phyloP scores from a whole-genome alignment of 2,797 vertebrate genomes.

The Synaphobranchus kaupii region DNA sequence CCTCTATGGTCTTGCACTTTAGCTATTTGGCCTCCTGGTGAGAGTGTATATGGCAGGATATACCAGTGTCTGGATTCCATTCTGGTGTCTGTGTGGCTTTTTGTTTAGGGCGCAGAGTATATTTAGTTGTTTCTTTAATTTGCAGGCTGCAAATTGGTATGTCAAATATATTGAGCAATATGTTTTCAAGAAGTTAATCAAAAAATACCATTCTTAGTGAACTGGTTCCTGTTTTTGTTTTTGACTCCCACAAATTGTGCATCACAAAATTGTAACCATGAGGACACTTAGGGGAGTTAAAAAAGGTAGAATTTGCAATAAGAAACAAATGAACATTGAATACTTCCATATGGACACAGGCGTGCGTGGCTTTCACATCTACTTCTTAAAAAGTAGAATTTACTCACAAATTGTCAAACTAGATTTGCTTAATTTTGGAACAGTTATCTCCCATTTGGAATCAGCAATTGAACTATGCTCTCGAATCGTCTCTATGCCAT shows the following conservation, averaged over 20 bases:
- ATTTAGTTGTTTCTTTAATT: slow-evolving; percentile 13
- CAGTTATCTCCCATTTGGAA: not conserved
- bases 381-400: not conserved
- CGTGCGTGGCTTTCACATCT: slow-evolving; percentile 12
- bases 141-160: not conserved
- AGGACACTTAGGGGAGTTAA: not conserved
- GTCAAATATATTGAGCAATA: slow-evolving; percentile 18
- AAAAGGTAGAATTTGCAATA: not conserved
- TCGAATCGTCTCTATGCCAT: not conserved
- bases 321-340: not conserved
- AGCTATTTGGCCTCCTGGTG: slow-evolving; percentile 70
- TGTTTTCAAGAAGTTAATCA: not conserved
- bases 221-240: slow-evolving; percentile 12
- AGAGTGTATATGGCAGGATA: slow-evolving; percentile 70
- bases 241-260: not conserved
- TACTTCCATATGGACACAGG: not conserved
- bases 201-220: not conserved
- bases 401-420: not conserved
- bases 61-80: slow-evolving; percentile 54
- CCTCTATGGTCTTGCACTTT: slow-evolving; percentile 68
- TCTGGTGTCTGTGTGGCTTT: slow-evolving; percentile 1
- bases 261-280: slow-evolving; percentile 6
- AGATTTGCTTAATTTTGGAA: not conserved
- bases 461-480: not conserved
- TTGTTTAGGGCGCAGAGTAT: slow-evolving; percentile 7